phyloP scores from a whole-genome alignment of 2,888 invertebrate genomes.

The Cephonodes hylas region DNA sequence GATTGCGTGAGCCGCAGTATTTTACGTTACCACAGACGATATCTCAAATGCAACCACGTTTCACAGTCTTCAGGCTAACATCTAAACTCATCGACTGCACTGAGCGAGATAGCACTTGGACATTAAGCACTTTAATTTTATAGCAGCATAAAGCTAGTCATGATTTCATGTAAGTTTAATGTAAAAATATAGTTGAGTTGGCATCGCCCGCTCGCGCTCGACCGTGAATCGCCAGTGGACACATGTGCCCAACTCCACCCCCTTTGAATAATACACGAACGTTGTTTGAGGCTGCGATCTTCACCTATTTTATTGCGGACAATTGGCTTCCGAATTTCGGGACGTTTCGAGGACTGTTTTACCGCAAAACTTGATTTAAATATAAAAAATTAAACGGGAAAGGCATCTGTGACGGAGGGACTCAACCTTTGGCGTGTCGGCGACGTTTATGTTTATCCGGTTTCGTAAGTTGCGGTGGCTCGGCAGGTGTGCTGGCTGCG shows the following conservation, averaged over 20 bases:
- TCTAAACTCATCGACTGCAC: too few relatives aligned
- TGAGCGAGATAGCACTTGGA: neutral
- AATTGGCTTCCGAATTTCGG: constrained; percentile 58
- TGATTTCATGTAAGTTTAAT: neutral
- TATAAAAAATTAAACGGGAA: constrained; percentile 31
- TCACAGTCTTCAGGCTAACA: neutral
- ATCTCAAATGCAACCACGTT: constrained; percentile 52
- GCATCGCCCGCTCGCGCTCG: constrained; percentile 33
- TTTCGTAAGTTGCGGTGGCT: constrained; percentile 38
- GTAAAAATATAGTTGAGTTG: constrained; percentile 36
- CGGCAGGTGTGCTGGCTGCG: constrained; percentile 51
- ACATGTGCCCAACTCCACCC: constrained; percentile 58
- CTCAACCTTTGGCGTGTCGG: neutral
- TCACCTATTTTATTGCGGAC: constrained; percentile 62
- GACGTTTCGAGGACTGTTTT: constrained; percentile 34
- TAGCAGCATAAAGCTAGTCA: constrained; percentile 23
- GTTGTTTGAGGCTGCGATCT: constrained; percentile 56
- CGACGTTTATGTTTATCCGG: constrained; percentile 32
- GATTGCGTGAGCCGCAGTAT: constrained; percentile 53
- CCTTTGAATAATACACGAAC: constrained; percentile 69
- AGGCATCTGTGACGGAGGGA: constrained; percentile 20
- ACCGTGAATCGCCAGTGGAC: constrained; percentile 57
- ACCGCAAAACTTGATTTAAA: constrained; percentile 38
- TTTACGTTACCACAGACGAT: constrained; percentile 49
- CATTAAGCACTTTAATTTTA: neutral